Percentiles rank a stretch among this genome's conserved stretches.
Conservation (phyloP, 2,797 vertebrate species). For the Serranus cabrilla region DNA sequence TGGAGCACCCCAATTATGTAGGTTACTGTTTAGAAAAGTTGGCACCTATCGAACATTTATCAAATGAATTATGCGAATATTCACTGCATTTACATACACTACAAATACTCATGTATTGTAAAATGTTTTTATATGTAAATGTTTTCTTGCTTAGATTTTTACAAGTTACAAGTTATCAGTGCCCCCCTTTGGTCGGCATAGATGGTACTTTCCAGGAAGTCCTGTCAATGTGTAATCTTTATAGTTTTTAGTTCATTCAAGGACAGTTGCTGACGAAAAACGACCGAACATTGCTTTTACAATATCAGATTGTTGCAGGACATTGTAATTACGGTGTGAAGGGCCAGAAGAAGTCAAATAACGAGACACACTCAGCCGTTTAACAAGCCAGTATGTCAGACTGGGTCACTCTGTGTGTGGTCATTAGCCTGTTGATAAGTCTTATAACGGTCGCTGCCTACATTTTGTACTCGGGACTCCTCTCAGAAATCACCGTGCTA, state of each 20-base stretch:
- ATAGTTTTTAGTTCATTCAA: background rate
- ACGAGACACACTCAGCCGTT: background rate
- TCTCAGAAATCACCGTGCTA: conserved; percentile 86
- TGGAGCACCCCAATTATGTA: background rate
- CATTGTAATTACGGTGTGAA: background rate
- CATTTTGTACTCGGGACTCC: conserved; percentile 89
- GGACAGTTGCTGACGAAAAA: background rate
- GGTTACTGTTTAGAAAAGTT: background rate
- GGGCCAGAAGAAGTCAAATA: background rate
- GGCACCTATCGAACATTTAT: background rate
- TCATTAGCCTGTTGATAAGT: conserved; percentile 80
- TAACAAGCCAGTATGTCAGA: conserved; percentile 84
- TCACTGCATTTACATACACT: background rate
- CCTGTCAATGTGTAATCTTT: background rate
- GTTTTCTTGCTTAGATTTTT: background rate
- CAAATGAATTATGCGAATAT: background rate
- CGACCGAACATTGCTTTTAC: background rate
- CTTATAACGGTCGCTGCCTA: conserved; percentile 86
- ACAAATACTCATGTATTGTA: accelerated
- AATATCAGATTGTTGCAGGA: background rate
- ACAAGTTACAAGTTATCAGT: background rate
- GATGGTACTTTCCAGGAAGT: conserved; percentile 80
- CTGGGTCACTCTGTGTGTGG: conserved; percentile 86
- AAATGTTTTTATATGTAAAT: background rate
- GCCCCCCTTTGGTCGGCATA: conserved; percentile 2